Evolutionary conservation across 2,113 vertebrate genomes (phyloP).

Genomic region (Aptenodytes patagonicus): DNA sequence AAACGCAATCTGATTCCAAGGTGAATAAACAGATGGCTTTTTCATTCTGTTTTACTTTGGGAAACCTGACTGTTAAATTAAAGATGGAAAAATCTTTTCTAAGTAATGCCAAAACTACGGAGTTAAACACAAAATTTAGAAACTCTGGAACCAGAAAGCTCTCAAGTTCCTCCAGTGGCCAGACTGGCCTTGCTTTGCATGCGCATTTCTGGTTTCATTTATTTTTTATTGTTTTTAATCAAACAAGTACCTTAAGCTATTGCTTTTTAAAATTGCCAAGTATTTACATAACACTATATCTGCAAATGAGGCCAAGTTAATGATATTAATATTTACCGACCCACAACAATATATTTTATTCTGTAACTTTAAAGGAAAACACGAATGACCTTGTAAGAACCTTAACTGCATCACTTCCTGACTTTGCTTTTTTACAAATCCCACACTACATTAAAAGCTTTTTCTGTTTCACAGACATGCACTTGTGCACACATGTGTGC

Average conservation of each 20-base stretch:
- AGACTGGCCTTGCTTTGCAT: neutral
- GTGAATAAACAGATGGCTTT: neutral
- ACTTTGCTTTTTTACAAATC: neutral
- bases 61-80: neutral
- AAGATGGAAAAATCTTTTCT: neutral
- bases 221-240: neutral
- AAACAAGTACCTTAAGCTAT: neutral
- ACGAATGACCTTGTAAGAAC: neutral
- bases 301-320: neutral
- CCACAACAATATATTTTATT: neutral
- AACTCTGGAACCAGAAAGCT: neutral
- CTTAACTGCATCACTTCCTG: neutral
- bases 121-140: neutral
- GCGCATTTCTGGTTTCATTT: neutral
- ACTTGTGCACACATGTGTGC: neutral
- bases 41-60: neutral
- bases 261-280: neutral
- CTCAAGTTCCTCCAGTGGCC: neutral
- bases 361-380: neutral
- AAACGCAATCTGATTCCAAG: neutral
- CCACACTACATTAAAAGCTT: neutral
- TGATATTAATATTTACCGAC: neutral
- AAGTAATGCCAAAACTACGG: neutral
- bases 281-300: neutral
- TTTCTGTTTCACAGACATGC: neutral